Conservation (phyloP, 1,140 invertebrate genomes). For the Acromyrmex charruanus region DNA sequence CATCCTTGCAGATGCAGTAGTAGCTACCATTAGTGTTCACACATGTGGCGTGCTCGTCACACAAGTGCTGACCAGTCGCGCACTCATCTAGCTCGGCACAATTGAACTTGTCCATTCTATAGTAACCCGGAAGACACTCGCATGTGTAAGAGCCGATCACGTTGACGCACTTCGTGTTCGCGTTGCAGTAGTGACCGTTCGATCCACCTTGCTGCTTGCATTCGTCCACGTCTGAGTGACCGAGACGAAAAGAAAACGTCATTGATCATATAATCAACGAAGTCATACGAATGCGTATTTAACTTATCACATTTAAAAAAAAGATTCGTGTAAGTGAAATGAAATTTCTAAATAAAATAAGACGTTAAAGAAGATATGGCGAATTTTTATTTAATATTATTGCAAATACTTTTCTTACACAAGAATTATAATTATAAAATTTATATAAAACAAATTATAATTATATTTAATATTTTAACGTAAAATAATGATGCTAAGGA, state of each 20-base stretch:
- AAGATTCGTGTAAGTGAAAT: neutral
- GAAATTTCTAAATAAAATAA: neutral
- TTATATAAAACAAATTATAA: neutral
- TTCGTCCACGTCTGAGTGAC: slow-evolving; percentile 92
- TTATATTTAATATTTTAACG: neutral
- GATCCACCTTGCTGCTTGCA: slow-evolving; percentile 91
- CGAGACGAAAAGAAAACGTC: neutral
- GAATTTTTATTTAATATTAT: slow-evolving; percentile 9
- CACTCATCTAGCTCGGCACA: slow-evolving; percentile 95
- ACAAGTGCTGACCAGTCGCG: slow-evolving; percentile 89
- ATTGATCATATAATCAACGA: neutral
- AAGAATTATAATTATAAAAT: neutral
- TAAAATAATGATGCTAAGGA: neutral
- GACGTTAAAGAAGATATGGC: neutral
- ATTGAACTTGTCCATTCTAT: slow-evolving; percentile 91
- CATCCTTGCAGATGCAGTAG: slow-evolving; percentile 92
- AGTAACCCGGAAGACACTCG: slow-evolving; percentile 93
- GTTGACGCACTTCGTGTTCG: slow-evolving; percentile 93
- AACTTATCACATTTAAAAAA: neutral
- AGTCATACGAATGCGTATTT: neutral
- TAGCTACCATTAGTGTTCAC: slow-evolving; percentile 95
- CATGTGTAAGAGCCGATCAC: slow-evolving; percentile 93
- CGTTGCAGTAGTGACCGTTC: slow-evolving; percentile 93
- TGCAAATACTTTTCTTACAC: neutral
- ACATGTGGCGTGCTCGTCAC: slow-evolving; percentile 93